Base-by-base conservation (phyloP, 2,797 vertebrate species). In the Nannoperca australis region DNA sequence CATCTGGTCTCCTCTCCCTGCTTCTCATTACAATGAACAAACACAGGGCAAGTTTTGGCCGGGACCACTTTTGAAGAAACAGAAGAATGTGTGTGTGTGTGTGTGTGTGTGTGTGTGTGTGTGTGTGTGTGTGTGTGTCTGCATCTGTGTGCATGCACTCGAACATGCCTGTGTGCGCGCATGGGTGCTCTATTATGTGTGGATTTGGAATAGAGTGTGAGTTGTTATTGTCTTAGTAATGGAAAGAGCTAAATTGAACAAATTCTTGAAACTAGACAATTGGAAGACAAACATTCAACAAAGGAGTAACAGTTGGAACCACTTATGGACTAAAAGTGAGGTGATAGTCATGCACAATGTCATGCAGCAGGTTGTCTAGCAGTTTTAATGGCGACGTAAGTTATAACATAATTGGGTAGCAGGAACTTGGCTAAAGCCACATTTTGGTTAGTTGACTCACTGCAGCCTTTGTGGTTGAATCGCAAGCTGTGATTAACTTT, bases 1-100 rank as follows among this genome's bases (percentile, higher is more conserved):
- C 73, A 73, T 73, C 74, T 51, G 30, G 72, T 88, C 76, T 87
- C 62, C 70, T 87, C 74, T 84, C 72, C 73, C 92, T 94, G 84
- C 80, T 94, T 94, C 92, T 95, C 89, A 93, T 96, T 96, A 93
- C 73, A 85, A 82, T 67, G 72, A 93, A 89, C 91, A 92, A 93
- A 94, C 88, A 94, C 82, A 83, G 85, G 79, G 58, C 77, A 88
- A 85, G 78, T 90, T 89, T 44, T 85, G 83, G 72, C 92, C 85
- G 6, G 78, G 86, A 88, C 69, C 81, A 84, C 76, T 84, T 89
- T 79, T 79, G 62, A 84, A 73, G 76, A 73, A 85, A 81, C 59
- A 61, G 14, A 20, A 49, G 54, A 24, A 42, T 40, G 70, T 62
- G 53, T 69, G 50, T 54, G 38, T 63, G 44, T 44, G 58, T 18